Percentiles rank a stretch among this genome's conserved stretches.
These are phyloP conservation scores for Trichogramma pretiosum DNA, from an alignment of 1,140 invertebrate genomes.

Conservation along the genomic window DNA sequence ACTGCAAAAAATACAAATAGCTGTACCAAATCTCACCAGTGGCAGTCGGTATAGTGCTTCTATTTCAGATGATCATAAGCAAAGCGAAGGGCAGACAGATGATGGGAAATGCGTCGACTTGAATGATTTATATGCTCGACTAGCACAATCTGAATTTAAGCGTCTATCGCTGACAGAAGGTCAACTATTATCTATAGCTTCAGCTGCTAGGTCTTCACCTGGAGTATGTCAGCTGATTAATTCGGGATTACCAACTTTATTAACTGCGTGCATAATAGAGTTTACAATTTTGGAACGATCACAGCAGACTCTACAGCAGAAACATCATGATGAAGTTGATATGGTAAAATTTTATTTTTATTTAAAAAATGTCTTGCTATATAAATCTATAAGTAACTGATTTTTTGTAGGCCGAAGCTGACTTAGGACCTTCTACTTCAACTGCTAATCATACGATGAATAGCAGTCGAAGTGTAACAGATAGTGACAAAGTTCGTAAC, in stretches of 20 bases:
- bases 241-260: slow-evolving; percentile 63
- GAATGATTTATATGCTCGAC: slow-evolving; percentile 47
- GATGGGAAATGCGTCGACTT: slow-evolving; percentile 56
- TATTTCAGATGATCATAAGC: slow-evolving; percentile 54
- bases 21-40: slow-evolving; percentile 47
- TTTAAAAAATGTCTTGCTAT: too few species aligned
- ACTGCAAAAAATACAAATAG: slow-evolving; percentile 64
- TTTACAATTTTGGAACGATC: slow-evolving; percentile 28
- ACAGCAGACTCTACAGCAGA: slow-evolving; percentile 15
- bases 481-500: slow-evolving; percentile 43
- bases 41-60: slow-evolving; percentile 44
- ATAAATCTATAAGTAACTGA: too few species aligned
- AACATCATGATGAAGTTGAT: too few species aligned
- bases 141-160: slow-evolving; percentile 33
- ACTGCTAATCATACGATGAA: neutral
- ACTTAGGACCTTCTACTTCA: neutral
- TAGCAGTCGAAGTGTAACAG: slow-evolving; percentile 32
- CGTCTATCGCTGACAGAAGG: slow-evolving; percentile 49
- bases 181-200: slow-evolving; percentile 64
- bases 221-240: slow-evolving; percentile 66
- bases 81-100: slow-evolving; percentile 56
- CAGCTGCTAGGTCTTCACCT: slow-evolving; percentile 65
- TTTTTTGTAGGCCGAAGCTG: neutral
- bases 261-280: slow-evolving; percentile 45
- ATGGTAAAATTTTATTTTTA: too few species aligned